A percentile compares a stretch with the other conserved stretches of the same genome.
These are phyloP conservation scores for Drosophila trapezifrons DNA, from an alignment of 1,140 invertebrate species.

Conservation along the genomic window DNA sequence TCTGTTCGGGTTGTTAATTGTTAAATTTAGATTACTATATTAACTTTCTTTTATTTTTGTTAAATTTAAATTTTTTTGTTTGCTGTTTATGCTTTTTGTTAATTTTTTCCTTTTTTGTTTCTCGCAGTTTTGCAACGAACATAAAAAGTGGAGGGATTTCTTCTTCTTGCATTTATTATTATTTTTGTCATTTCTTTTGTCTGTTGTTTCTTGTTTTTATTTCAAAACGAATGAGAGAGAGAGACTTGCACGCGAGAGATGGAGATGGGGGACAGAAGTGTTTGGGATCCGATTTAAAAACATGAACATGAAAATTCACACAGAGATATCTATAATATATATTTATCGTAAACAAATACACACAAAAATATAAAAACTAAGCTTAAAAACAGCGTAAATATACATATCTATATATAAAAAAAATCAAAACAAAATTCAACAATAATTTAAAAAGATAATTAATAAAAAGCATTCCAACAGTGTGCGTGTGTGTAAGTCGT, in stretches of 20 bases:
- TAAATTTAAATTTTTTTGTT: slow-evolving; percentile 14
- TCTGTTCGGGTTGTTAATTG: slow-evolving; percentile 24
- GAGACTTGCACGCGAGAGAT: slow-evolving; percentile 44
- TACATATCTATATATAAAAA: slow-evolving; percentile 41
- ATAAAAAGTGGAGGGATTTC: slow-evolving; percentile 73
- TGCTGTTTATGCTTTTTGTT: slow-evolving; percentile 8
- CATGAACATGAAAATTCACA: slow-evolving; percentile 50
- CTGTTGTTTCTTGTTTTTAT: slow-evolving; percentile 27
- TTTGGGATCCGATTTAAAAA: slow-evolving; percentile 26
- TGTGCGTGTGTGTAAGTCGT: slow-evolving; percentile 48
- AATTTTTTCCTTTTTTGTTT: slow-evolving; percentile 26
- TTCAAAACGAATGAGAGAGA: slow-evolving; percentile 33
- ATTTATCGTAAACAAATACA: slow-evolving; percentile 59
- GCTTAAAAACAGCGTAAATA: slow-evolving; percentile 55
- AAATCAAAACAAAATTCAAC: slow-evolving; percentile 81
- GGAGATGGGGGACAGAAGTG: slow-evolving; percentile 10
- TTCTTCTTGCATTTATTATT: slow-evolving; percentile 41
- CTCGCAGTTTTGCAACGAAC: slow-evolving; percentile 36
- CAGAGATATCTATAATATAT: slow-evolving; percentile 29
- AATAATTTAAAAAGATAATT: slow-evolving; percentile 81
- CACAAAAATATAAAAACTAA: slow-evolving; percentile 60
- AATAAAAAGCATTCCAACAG: slow-evolving; percentile 69
- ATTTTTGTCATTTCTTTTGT: slow-evolving; percentile 43
- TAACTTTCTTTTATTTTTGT: slow-evolving; percentile 24
- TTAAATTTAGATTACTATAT: slow-evolving; percentile 22